phyloP scores from a whole-genome alignment of 2,888 invertebrate species.

The Neoascia interrupta region DNA sequence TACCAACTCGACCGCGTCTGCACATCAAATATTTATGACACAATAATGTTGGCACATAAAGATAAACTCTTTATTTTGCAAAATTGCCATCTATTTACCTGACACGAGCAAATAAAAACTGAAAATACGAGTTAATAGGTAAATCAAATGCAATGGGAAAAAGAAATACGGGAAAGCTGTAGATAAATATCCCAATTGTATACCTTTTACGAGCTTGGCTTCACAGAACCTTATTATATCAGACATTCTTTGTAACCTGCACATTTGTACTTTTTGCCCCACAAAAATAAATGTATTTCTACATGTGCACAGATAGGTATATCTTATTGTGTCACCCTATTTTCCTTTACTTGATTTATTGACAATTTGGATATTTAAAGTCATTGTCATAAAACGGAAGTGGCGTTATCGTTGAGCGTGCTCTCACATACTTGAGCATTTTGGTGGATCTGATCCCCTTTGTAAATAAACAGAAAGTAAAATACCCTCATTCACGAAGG shows the following conservation, averaged over 20 bases:
- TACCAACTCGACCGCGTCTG: too few species aligned
- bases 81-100: too few species aligned
- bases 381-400: slow-evolving; percentile 33
- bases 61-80: too few species aligned
- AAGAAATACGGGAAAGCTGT: slow-evolving; percentile 14
- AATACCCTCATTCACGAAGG: not conserved
- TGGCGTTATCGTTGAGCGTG: slow-evolving; percentile 25
- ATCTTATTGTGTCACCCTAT: slow-evolving; percentile 7
- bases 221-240: too few species aligned
- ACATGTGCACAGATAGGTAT: not conserved
- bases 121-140: slow-evolving; percentile 14
- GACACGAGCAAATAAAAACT: slow-evolving; percentile 12
- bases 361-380: slow-evolving; percentile 40
- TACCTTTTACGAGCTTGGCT: too few species aligned
- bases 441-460: slow-evolving; percentile 4
- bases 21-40: too few species aligned
- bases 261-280: not conserved
- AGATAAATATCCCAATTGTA: too few species aligned
- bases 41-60: too few species aligned
- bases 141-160: slow-evolving; percentile 14
- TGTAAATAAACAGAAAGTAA: not conserved
- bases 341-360: slow-evolving; percentile 30
- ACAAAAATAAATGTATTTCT: not conserved
- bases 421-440: slow-evolving; percentile 24
- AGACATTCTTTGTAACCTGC: too few species aligned